Evolutionary conservation across 1,140 invertebrate species (phyloP), one percentile per base, ranked within the genome.

Genomic region (Pteromalus puparum): DNA sequence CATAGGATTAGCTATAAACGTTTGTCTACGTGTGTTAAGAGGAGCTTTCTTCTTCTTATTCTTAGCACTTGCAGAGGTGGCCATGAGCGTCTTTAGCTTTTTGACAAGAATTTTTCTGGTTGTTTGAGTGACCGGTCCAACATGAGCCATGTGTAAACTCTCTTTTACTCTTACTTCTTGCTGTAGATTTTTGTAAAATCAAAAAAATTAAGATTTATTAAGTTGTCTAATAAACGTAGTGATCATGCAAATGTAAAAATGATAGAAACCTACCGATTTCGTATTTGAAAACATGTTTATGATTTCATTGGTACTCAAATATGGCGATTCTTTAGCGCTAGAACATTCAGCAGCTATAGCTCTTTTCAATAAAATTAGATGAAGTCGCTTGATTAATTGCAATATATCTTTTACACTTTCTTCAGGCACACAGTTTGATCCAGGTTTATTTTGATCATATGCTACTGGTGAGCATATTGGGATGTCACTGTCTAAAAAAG

Each of bases 101-200:
- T 97, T 97, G 42, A 95, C 94, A 86, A 97, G 94, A 74, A 97
- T 93, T 85, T 95, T 95, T 84, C 97, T 94, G 15, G 97, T 97
- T 28, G 96, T 97, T 38, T 95, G 95, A 28, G 96, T 97, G 67
- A 97, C 95, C 12, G 97, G 96, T 90, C 96, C 96, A 75, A 95
- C 94, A 88, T 96, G 94, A 46, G 95, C 93, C 88, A 95, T 96
- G 79, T 95, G 92, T 7, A 96, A 90, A 88, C 96, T 95, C 34
- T 92, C 93, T 26, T 93, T 92, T 46, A 95, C 92, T 79, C 94
- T 94, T 68, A 86, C 67, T 75, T 90, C 87, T 30, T 87, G 88
- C 93, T 93, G 86, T 30, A 85, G 80, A 84, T 86, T 81, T 81
- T 65, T 0, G 65, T 81, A 46, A n/a, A 81, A 61, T 38, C 74